Conservation (phyloP, 1,140 invertebrate species). For the Colletes gigas region DNA sequence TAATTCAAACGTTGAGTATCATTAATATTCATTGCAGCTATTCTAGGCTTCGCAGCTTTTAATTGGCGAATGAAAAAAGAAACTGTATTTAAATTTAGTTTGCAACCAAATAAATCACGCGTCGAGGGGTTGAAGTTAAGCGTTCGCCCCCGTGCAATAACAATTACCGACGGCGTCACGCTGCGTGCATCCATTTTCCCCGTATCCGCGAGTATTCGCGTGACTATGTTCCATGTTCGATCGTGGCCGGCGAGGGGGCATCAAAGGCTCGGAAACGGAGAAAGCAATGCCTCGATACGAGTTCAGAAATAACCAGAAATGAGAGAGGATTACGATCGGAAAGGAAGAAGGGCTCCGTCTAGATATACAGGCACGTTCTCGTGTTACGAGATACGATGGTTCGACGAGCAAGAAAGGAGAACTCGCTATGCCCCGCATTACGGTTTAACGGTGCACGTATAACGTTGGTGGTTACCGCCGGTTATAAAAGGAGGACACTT, state of each 20-base stretch:
- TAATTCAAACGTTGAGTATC: too few relatives aligned
- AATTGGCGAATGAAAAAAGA: too few relatives aligned
- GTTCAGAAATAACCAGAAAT: not conserved
- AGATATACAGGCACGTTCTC: constrained; percentile 43
- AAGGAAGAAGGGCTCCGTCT: not conserved
- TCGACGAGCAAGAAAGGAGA: constrained; percentile 7
- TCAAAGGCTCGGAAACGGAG: not conserved
- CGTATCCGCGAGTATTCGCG: not conserved
- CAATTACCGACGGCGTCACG: too few relatives aligned
- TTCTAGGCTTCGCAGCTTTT: too few relatives aligned
- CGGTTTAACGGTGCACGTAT: constrained; percentile 50
- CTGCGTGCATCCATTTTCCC: not conserved
- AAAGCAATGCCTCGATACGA: constrained; percentile 5
- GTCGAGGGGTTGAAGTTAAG: too few relatives aligned
- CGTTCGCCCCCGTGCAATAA: too few relatives aligned
- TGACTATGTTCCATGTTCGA: not conserved
- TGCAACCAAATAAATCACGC: too few relatives aligned
- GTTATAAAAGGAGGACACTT: constrained; percentile 58
- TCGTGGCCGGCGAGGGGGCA: not conserved
- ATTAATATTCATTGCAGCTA: too few relatives aligned
- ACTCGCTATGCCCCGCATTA: constrained; percentile 46
- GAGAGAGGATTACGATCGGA: constrained; percentile 6
- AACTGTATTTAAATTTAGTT: too few relatives aligned
- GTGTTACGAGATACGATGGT: constrained; percentile 36
- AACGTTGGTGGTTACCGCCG: constrained; percentile 50